These are phyloP conservation scores for Homarus gammarus DNA, from an alignment of 2,888 invertebrate genomes.

Conservation along the genomic window DNA sequence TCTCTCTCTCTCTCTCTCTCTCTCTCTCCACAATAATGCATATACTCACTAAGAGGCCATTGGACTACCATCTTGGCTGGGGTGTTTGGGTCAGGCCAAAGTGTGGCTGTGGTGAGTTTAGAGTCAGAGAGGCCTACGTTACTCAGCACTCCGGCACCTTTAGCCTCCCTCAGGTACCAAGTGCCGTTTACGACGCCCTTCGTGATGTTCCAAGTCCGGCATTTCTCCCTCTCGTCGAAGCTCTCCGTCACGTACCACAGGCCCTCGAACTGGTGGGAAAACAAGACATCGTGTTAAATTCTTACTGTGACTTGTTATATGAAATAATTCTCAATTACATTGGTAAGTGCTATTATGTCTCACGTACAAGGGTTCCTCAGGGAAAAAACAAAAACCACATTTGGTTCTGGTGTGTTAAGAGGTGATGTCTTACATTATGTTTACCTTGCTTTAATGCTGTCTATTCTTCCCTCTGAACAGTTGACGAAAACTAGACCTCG, in stretches of 20 bases:
- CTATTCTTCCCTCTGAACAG: too few relatives aligned
- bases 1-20: neutral
- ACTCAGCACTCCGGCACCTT: conserved; percentile 34
- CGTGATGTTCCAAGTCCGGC: conserved; percentile 66
- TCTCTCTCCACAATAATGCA: neutral
- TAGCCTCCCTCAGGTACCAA: conserved; percentile 65
- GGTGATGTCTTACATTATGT: too few relatives aligned
- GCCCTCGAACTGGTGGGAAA: conserved; percentile 56
- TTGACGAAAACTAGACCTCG: too few relatives aligned
- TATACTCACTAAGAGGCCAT: conserved; percentile 67
- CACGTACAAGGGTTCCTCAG: too few relatives aligned
- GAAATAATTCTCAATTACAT: too few relatives aligned
- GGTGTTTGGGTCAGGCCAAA: conserved; percentile 20
- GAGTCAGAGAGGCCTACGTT: conserved; percentile 11
- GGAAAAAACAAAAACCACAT: too few relatives aligned
- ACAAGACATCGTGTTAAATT: too few relatives aligned
- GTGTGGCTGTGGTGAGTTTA: conserved; percentile 42
- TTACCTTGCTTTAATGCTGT: too few relatives aligned
- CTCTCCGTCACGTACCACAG: conserved; percentile 70
- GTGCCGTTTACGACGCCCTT: neutral
- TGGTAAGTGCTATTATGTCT: too few relatives aligned
- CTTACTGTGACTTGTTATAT: too few relatives aligned
- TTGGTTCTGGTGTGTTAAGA: too few relatives aligned
- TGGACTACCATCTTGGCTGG: conserved; percentile 42
- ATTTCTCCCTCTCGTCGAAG: conserved; percentile 58